Percentiles rank a stretch among this genome's conserved stretches.
Evolutionary conservation across 1,140 invertebrate genomes (phyloP).

Genomic region (Hydropsyche tenuis): DNA sequence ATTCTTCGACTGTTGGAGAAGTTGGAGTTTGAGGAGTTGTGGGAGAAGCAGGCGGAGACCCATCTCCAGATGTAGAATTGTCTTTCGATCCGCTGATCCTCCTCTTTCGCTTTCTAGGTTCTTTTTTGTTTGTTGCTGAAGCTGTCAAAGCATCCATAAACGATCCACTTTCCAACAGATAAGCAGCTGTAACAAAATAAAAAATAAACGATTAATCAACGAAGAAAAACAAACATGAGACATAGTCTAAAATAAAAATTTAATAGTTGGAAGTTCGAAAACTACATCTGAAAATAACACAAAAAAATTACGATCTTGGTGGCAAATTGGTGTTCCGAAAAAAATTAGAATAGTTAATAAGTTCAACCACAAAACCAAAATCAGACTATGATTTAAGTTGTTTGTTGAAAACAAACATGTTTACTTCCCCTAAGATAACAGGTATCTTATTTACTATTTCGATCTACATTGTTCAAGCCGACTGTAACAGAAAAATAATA

Average conservation of each 20-base stretch:
- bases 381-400: no score
- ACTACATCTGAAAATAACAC: neutral
- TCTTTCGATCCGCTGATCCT: conserved; percentile 71
- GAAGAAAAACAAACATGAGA: neutral
- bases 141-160: conserved; percentile 90
- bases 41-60: conserved; percentile 56
- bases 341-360: no score
- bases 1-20: conserved; percentile 56
- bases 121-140: conserved; percentile 74
- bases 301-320: no score
- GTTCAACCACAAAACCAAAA: no score
- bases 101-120: conserved; percentile 79
- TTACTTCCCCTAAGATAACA: no score
- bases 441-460: no score
- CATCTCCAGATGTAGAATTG: conserved; percentile 55
- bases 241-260: neutral
- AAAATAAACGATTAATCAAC: conserved; percentile 40
- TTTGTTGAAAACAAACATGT: no score
- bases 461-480: no score
- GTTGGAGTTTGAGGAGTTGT: conserved; percentile 56
- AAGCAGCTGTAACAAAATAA: conserved; percentile 68
- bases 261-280: neutral
- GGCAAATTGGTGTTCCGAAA: no score
- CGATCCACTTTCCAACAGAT: conserved; percentile 86
- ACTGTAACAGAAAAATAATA: no score